Evolutionary conservation across 2,797 vertebrate species (phyloP), one percentile per base, ranked within the genome.

Genomic region (Cheirogaleus major): DNA sequence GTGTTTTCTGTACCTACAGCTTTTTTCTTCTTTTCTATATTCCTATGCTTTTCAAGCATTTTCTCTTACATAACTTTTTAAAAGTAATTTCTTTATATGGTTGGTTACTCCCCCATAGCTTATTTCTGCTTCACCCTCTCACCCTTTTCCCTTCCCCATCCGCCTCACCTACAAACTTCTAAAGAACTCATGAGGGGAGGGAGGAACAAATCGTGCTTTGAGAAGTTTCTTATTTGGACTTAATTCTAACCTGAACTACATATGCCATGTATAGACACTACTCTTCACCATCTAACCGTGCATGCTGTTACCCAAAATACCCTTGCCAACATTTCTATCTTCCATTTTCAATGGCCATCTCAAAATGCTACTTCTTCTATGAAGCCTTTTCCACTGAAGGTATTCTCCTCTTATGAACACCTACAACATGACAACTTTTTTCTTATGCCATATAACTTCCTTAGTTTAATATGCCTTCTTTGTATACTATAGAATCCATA

Each of bases 241-340:
- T 93, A 63, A 96, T 59, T 91, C 78, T 91, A 79, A 83, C 48
- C 43, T 38, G 30, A 93, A 73, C 48, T 35, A 63, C 73, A 32
- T 43, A 63, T 41, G 41, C 67, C 22, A 69, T 27, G 5, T 57
- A n/a, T 32, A 88, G 50, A 78, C 32, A 95, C 38, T 45, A 75
- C 45, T 90, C 30, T 76, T 90, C 67, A n/a, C 43, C 30, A 80
- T 18, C n/a, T 73, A 63, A 73, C 23, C 88, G 30, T 76, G 35
- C 23, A 13, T 43, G 45, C 2, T 63, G 12, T 84, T 84, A 75
- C 4, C 70, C 59, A 50, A 92, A 89, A 84, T 78, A 83, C 4
- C 67, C 57, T 59, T 59, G 57, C 23, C 57, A 27, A 27, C 57
- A 59, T 59, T 59, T 11, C 23, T 59, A 12, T 59, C 57, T 59